A percentile compares a stretch with the other conserved stretches of the same genome.
Conservation (phyloP, 2,113 vertebrate species). For the Tenebrosternarchus preto region DNA sequence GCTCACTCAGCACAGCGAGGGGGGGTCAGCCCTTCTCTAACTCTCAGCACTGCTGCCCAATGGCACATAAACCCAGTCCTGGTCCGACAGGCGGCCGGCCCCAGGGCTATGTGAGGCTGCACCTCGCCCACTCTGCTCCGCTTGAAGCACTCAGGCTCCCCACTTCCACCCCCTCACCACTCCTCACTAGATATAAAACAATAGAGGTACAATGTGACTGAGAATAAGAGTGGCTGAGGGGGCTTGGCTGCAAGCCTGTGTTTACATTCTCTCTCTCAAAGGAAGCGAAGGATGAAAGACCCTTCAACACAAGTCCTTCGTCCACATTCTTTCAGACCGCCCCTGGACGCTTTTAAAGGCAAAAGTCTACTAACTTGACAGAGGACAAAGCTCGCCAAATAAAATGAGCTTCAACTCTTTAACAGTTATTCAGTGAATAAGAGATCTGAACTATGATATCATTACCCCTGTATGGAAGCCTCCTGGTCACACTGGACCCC, state of each 20-base stretch:
- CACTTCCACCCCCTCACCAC: slow-evolving; percentile 20
- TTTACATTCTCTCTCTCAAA: slow-evolving; percentile 91
- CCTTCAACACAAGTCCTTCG: slow-evolving; percentile 73
- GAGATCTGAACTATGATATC: slow-evolving; percentile 40
- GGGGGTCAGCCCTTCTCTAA: slow-evolving; percentile 27
- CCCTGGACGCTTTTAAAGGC: slow-evolving; percentile 75
- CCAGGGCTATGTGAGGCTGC: slow-evolving; percentile 49
- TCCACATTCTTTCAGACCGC: slow-evolving; percentile 79
- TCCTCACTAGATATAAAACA: slow-evolving; percentile 54
- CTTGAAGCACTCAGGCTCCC: background rate
- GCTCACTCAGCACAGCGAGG: slow-evolving; percentile 36
- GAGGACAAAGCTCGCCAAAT: slow-evolving; percentile 31
- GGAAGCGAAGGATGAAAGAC: slow-evolving; percentile 89
- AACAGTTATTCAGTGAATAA: slow-evolving; percentile 38
- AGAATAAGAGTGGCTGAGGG: slow-evolving; percentile 52
- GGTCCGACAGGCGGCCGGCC: background rate
- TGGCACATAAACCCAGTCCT: slow-evolving; percentile 26
- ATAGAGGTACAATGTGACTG: slow-evolving; percentile 46
- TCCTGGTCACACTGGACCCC: background rate
- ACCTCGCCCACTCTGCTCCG: background rate
- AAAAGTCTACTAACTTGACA: slow-evolving; percentile 47
- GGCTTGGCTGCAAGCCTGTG: slow-evolving; percentile 81
- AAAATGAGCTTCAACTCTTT: slow-evolving; percentile 25
- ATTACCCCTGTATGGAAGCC: slow-evolving; percentile 51
- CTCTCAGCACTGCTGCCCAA: slow-evolving; percentile 16